A percentile compares a stretch with the other conserved stretches of the same genome.
These are phyloP conservation scores for Drosophila antonietae DNA, from an alignment of 2,888 invertebrate species.

Conservation along the genomic window DNA sequence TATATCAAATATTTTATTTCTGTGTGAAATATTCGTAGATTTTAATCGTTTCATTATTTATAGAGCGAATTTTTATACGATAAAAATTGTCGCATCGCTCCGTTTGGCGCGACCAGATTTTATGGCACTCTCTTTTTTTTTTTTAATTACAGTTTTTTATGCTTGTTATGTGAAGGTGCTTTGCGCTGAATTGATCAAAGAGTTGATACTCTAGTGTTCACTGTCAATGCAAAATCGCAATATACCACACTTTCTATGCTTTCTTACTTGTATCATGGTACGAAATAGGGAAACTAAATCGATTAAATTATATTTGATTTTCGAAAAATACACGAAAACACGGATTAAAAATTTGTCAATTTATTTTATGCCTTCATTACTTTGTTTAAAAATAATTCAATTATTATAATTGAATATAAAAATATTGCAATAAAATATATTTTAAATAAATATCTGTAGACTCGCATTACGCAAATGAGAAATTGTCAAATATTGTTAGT, in stretches of 20 bases:
- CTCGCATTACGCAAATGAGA: too few relatives aligned
- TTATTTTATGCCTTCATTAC: too few relatives aligned
- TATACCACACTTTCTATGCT: background rate
- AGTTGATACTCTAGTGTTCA: background rate
- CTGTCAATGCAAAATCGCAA: too few relatives aligned
- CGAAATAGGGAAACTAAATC: too few relatives aligned
- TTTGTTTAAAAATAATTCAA: too few relatives aligned
- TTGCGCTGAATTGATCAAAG: background rate
- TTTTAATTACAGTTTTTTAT: constrained; percentile 17
- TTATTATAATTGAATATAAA: too few relatives aligned
- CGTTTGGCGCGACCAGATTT: constrained; percentile 16
- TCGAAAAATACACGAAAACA: background rate
- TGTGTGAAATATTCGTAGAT: constrained; percentile 30
- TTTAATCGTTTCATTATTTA: constrained; percentile 55
- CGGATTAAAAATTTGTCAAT: too few relatives aligned
- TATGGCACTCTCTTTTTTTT: background rate
- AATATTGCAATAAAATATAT: too few relatives aligned
- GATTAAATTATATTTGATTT: background rate
- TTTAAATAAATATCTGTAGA: too few relatives aligned
- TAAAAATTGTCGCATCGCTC: constrained; percentile 32
- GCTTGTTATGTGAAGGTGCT: background rate
- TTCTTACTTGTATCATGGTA: too few relatives aligned
- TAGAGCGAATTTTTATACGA: constrained; percentile 34
- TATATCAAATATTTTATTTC: constrained; percentile 8
- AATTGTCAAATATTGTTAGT: too few relatives aligned